Conservation (phyloP, 2,888 invertebrate genomes). For the Leptinotarsa juncta region DNA sequence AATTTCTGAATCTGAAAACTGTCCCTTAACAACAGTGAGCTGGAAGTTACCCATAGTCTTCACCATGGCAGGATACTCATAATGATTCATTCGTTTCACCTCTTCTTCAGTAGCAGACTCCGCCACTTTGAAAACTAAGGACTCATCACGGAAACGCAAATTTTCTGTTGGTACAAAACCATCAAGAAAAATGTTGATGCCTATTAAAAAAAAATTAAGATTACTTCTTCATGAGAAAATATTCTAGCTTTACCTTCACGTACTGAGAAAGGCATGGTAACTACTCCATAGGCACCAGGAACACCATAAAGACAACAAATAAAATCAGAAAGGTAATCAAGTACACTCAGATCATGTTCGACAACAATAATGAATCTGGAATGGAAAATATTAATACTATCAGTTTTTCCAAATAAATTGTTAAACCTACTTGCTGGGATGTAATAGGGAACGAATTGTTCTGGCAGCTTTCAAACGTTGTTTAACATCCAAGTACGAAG, state of each 20-base stretch:
- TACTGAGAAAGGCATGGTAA: slow-evolving; percentile 99
- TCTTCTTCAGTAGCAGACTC: slow-evolving; percentile 98
- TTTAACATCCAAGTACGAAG: slow-evolving; percentile 98
- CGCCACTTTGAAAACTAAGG: slow-evolving; percentile 97
- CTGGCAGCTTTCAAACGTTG: slow-evolving; percentile 97
- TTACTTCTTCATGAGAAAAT: neutral
- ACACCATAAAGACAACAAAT: slow-evolving; percentile 98
- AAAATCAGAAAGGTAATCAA: slow-evolving; percentile 98
- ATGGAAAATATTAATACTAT: slow-evolving; percentile 33
- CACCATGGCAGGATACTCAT: slow-evolving; percentile 93
- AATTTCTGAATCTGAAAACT: slow-evolving; percentile 99
- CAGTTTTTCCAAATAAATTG: neutral
- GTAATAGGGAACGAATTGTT: slow-evolving; percentile 91
- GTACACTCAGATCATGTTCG: slow-evolving; percentile 97
- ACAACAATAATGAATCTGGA: slow-evolving; percentile 97
- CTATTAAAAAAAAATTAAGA: slow-evolving; percentile 61
- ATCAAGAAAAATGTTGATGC: slow-evolving; percentile 98
- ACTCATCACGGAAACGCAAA: slow-evolving; percentile 96
- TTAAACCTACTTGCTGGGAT: slow-evolving; percentile 83
- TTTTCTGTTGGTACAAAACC: slow-evolving; percentile 99
- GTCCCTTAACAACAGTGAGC: slow-evolving; percentile 85
- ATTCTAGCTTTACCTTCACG: slow-evolving; percentile 82
- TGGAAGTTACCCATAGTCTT: slow-evolving; percentile 86
- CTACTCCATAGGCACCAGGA: slow-evolving; percentile 99
- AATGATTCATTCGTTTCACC: slow-evolving; percentile 95